phyloP scores from a whole-genome alignment of 2,888 invertebrate species.

The Heliconius erato region DNA sequence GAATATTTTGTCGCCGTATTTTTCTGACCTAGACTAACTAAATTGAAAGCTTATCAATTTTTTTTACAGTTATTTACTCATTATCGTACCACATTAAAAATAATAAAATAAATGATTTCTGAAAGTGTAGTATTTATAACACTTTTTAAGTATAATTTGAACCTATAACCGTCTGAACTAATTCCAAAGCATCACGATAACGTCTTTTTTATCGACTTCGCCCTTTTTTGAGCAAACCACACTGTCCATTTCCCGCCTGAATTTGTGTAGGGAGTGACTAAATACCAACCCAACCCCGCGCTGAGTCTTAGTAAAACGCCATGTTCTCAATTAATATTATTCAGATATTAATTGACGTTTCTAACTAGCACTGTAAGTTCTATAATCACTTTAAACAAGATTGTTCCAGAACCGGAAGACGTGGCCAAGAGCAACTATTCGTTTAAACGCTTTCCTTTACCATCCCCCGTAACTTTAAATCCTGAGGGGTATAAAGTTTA shows the following conservation, averaged over 20 bases:
- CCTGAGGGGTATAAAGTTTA: slow-evolving; percentile 4
- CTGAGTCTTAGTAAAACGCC: background rate
- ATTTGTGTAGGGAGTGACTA: too few relatives aligned
- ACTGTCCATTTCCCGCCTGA: background rate
- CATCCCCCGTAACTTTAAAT: slow-evolving; percentile 6
- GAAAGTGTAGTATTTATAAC: too few relatives aligned
- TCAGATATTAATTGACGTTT: slow-evolving; percentile 3
- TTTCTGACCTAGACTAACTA: too few relatives aligned
- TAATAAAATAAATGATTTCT: too few relatives aligned
- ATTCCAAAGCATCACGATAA: background rate
- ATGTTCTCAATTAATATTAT: background rate
- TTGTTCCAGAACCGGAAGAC: slow-evolving; percentile 6
- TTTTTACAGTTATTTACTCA: too few relatives aligned
- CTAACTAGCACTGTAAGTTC: background rate
- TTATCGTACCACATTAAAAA: too few relatives aligned
- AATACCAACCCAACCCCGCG: background rate
- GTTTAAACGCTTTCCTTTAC: background rate
- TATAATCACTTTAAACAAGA: slow-evolving; percentile 5
- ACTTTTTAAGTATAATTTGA: too few relatives aligned
- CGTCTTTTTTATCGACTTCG: background rate
- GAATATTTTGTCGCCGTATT: too few relatives aligned
- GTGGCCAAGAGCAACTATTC: slow-evolving; percentile 13
- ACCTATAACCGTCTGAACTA: too few relatives aligned
- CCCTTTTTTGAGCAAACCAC: background rate
- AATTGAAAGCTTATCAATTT: too few relatives aligned